Conservation (phyloP, 2,113 vertebrate species). For the Seriola aureovittata region DNA sequence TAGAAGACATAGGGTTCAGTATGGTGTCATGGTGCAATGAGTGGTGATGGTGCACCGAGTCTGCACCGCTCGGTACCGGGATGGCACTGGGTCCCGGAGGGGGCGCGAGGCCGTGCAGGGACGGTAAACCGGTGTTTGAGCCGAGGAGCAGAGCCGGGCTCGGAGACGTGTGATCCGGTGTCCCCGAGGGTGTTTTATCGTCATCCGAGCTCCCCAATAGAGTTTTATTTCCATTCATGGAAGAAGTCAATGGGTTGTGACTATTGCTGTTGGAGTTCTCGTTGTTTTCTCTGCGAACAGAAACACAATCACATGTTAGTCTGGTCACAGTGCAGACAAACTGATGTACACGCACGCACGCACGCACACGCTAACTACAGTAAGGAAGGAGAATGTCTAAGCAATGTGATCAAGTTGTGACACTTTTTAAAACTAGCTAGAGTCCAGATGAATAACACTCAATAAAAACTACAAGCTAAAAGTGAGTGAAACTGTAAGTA, state of each 20-base stretch:
- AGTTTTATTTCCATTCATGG: conserved; percentile 97
- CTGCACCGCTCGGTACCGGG: conserved; percentile 90
- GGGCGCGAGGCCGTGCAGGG: conserved; percentile 93
- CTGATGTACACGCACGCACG: not conserved
- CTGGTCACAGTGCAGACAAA: not conserved
- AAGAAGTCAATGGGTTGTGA: conserved; percentile 94
- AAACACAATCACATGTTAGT: conserved; percentile 44
- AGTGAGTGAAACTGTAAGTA: too few species aligned
- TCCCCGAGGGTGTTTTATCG: conserved; percentile 97
- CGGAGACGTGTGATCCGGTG: conserved; percentile 95
- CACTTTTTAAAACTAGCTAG: not conserved
- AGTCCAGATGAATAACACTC: not conserved
- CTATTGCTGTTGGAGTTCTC: conserved; percentile 97
- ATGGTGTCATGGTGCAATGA: conserved; percentile 98
- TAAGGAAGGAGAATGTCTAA: not conserved
- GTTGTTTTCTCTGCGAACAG: conserved; percentile 94
- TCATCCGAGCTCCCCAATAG: conserved; percentile 98
- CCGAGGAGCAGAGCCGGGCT: conserved; percentile 95
- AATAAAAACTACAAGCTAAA: not conserved
- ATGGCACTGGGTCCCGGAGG: conserved; percentile 97
- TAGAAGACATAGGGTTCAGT: conserved; percentile 99
- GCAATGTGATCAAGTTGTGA: not conserved
- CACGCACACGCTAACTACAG: not conserved
- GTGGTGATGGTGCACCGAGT: conserved; percentile 96
- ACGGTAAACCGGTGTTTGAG: conserved; percentile 89